Percentiles rank a stretch among this genome's conserved stretches.
These are phyloP conservation scores for Neocrepidodera transversa DNA, from an alignment of 2,888 invertebrate genomes.

Conservation along the genomic window DNA sequence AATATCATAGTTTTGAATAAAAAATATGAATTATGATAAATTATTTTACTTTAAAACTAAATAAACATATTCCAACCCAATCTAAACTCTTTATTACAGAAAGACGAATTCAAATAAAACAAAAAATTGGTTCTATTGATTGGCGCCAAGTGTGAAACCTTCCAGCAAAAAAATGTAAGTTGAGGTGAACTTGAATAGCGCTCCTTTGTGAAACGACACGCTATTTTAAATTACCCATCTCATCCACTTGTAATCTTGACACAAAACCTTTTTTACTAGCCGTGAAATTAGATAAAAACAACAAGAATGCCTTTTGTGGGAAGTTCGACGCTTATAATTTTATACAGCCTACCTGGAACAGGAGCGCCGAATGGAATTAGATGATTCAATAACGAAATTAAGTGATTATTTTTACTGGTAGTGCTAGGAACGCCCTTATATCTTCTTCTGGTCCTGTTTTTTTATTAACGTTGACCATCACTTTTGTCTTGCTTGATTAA, in stretches of 20 bases:
- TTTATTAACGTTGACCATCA: too few relatives aligned
- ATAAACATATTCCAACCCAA: too few relatives aligned
- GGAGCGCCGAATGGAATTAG: conserved; percentile 1
- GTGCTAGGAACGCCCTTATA: too few relatives aligned
- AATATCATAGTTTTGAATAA: too few relatives aligned
- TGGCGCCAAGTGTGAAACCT: conserved; percentile 36
- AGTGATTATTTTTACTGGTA: too few relatives aligned
- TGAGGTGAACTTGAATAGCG: conserved; percentile 24
- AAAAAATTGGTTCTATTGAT: conserved; percentile 28
- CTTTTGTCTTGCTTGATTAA: too few relatives aligned
- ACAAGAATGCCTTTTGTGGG: conserved; percentile 35
- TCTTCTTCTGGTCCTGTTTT: too few relatives aligned
- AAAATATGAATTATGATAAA: too few relatives aligned
- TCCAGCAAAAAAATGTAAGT: conserved; percentile 18
- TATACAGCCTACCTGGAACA: conserved; percentile 19
- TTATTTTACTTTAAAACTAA: too few relatives aligned
- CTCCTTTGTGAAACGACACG: conserved; percentile 34
- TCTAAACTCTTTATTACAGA: conserved; percentile 12
- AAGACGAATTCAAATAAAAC: conserved; percentile 18
- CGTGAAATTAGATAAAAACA: conserved; percentile 44
- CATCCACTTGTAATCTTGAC: conserved; percentile 44
- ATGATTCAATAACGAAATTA: conserved; percentile 23
- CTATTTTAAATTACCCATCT: conserved; percentile 43
- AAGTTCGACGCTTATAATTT: conserved; percentile 25
- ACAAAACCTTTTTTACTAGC: conserved; percentile 45